Conservation (phyloP, 1,140 invertebrate genomes). For the Campodea augens region DNA sequence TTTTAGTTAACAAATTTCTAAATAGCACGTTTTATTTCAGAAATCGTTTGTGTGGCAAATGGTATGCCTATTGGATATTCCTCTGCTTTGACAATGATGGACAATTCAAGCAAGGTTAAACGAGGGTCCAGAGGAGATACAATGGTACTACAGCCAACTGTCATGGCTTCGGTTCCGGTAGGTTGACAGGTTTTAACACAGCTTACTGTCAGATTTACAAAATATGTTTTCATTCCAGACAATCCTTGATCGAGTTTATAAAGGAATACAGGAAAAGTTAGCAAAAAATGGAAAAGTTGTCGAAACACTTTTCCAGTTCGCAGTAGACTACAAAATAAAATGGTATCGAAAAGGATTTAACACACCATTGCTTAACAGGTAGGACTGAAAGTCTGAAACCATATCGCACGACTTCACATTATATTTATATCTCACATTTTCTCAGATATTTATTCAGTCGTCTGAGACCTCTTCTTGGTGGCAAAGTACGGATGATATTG, state of each 20-base stretch:
- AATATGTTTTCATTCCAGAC: too few relatives aligned
- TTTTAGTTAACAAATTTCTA: too few relatives aligned
- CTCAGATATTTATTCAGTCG: slow-evolving; percentile 47
- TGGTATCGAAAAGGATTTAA: slow-evolving; percentile 67
- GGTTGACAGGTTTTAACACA: too few relatives aligned
- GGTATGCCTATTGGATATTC: slow-evolving; percentile 92
- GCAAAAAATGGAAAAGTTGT: slow-evolving; percentile 50
- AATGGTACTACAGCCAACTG: slow-evolving; percentile 70
- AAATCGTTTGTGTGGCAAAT: slow-evolving; percentile 32
- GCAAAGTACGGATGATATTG: slow-evolving; percentile 64
- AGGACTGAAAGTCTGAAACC: too few relatives aligned
- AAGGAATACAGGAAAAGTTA: slow-evolving; percentile 83
- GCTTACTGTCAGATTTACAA: too few relatives aligned
- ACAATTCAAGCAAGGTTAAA: slow-evolving; percentile 89
- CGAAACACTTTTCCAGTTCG: slow-evolving; percentile 71
- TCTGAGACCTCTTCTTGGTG: slow-evolving; percentile 65
- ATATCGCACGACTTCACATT: too few relatives aligned
- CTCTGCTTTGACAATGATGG: slow-evolving; percentile 83
- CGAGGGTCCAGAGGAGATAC: slow-evolving; percentile 80
- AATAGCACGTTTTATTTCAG: slow-evolving; percentile 21
- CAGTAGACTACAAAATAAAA: slow-evolving; percentile 73
- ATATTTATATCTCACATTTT: too few relatives aligned
- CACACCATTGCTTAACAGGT: slow-evolving; percentile 57
- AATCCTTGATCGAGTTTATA: slow-evolving; percentile 87
- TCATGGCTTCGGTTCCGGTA: slow-evolving; percentile 90